Base-by-base conservation (phyloP, 2,888 invertebrate species). In the Ypsolopha scabrella region DNA sequence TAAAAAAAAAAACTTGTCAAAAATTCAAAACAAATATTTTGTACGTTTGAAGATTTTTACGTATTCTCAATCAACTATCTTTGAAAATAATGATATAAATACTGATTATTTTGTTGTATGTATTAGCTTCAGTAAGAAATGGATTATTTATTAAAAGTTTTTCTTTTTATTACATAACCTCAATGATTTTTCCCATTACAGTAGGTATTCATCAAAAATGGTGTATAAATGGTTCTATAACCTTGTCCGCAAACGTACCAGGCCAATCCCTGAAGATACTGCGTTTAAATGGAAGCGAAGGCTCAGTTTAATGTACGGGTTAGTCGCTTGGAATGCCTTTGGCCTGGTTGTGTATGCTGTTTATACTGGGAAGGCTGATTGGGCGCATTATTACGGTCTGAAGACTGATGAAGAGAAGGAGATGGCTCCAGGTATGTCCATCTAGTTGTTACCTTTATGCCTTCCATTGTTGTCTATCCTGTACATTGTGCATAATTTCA, bases 321-420 rank as follows among this genome's bases (percentile, higher is more conserved):
- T 93, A 44, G n/a, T 90, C 7, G 90, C 91, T 10, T 93, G 93
- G 93, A 90, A 93, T 72, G 91, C 91, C 0, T 90, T 92, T 65
- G 93, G 92, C 8, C 61, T 90, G 13, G 88, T 92, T 4, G 58
- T 85, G 14, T 92, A 90, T 60, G 87, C 81, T 72, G 67, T 85
- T 9, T 90, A 81, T 56, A 64, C 80, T 56, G 92, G 92, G 2
- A 91, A 90, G 64, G 81, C 72, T 6, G 91, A 92, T 67, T 92
- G 92, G 92, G 91, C 91, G 0, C 80, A 88, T 60, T 88, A 88
- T 59, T 87, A 91, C 64, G 92, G 92, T 6, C 70, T 89, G 6
- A 91, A 91, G 70, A 69, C 87, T 7, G 89, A 91, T 47, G 90
- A 89, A 55, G 91, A 92, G 57, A 66, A 75, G 11, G 56, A 73